A percentile compares a stretch with the other conserved stretches of the same genome.
Evolutionary conservation across 2,797 vertebrate genomes (phyloP).

Genomic region (Clamator glandarius): DNA sequence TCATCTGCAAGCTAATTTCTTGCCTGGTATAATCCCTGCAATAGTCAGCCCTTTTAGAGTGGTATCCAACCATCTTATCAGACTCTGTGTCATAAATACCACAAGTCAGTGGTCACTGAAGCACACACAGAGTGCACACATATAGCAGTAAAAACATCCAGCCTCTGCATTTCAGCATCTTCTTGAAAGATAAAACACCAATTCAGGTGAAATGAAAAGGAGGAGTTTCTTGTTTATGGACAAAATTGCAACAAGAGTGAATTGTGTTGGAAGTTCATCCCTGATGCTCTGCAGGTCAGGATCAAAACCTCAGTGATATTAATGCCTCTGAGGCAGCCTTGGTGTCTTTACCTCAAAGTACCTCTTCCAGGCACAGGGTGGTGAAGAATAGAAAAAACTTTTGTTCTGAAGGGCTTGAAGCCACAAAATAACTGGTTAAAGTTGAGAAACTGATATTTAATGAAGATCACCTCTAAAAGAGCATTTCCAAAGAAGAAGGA

Average conservation of each 20-base stretch:
- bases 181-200: background rate
- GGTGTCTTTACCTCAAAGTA: background rate
- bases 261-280: background rate
- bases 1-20: background rate
- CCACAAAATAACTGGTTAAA: background rate
- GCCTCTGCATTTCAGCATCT: background rate
- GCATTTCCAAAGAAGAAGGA: background rate
- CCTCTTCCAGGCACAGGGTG: background rate
- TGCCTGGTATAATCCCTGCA: background rate
- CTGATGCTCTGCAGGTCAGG: background rate
- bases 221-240: accelerated
- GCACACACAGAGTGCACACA: too few relatives aligned
- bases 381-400: background rate
- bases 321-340: background rate
- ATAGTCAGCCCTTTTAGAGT: too few relatives aligned
- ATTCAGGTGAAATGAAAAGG: accelerated
- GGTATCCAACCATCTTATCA: background rate
- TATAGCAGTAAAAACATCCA: background rate
- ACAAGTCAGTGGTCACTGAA: background rate
- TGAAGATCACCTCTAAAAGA: background rate
- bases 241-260: background rate
- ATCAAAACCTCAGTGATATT: background rate
- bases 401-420: background rate
- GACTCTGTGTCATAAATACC: background rate
- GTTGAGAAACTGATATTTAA: background rate